Percentiles rank a stretch among this genome's conserved stretches.
Conservation (phyloP, 2,113 vertebrate genomes). For the Ellobius talpinus region DNA sequence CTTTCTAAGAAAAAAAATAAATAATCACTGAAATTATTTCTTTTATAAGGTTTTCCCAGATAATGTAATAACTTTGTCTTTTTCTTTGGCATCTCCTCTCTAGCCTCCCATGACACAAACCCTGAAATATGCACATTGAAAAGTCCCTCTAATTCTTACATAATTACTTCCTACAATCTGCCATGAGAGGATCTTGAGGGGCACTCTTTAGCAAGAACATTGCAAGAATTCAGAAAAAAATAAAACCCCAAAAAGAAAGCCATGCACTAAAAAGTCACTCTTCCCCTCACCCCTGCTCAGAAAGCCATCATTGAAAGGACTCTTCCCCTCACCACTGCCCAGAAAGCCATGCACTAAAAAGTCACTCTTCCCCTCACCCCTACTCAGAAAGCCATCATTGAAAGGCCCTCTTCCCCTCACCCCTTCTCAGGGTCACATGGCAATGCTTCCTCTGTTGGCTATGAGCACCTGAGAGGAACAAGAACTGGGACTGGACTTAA, state of each 20-base stretch:
- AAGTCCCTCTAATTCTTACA: not conserved
- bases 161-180: not conserved
- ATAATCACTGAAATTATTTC: not conserved
- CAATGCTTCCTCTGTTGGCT: accelerated
- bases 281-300: no score
- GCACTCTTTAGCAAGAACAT: not conserved
- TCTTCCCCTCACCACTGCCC: no score
- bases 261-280: not conserved
- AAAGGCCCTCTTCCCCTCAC: not conserved
- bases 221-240: not conserved
- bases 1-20: conserved; percentile 35
- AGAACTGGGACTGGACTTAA: not conserved
- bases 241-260: not conserved
- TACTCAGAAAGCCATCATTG: not conserved
- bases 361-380: no score
- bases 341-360: not conserved
- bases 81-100: not conserved
- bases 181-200: not conserved
- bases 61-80: not conserved
- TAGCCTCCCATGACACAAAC: not conserved
- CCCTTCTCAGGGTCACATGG: not conserved
- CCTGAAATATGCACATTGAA: not conserved
- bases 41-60: not conserved
- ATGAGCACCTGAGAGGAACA: not conserved
- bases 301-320: not conserved